Conservation (phyloP, 2,797 vertebrate genomes). For the Crypturellus tataupa region DNA sequence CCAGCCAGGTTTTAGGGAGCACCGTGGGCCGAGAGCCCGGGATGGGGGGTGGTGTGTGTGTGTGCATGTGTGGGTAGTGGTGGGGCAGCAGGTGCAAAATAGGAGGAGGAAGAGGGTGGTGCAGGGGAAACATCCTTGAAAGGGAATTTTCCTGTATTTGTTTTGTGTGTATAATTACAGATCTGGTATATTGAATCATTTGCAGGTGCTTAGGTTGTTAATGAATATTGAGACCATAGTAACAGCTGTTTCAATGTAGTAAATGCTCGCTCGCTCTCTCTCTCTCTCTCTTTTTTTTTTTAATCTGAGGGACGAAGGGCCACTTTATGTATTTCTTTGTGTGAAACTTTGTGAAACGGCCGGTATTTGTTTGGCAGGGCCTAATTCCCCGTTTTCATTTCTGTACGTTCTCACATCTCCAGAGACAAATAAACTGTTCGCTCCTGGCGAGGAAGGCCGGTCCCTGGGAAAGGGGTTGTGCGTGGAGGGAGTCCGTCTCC, state of each 20-base stretch:
- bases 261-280: neutral
- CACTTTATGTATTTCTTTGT: neutral
- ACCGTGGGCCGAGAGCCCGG: neutral
- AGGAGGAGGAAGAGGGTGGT: neutral
- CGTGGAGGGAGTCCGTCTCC: neutral
- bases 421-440: neutral
- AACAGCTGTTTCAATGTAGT: neutral
- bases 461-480: fast-evolving
- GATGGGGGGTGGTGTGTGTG: neutral
- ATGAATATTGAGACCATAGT: neutral
- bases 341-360: too few species aligned
- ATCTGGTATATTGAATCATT: neutral
- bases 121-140: neutral
- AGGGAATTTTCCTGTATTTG: neutral
- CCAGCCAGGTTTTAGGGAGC: neutral
- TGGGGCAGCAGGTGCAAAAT: neutral
- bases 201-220: neutral
- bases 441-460: neutral
- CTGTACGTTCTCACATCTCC: neutral
- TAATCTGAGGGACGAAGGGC: neutral
- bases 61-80: too few species aligned
- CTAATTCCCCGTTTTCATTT: fast-evolving
- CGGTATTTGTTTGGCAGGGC: neutral
- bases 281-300: neutral
- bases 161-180: neutral